A percentile compares a stretch with the other conserved stretches of the same genome.
Conservation (phyloP, 2,797 vertebrate species). For the Gymnothorax javanicus region DNA sequence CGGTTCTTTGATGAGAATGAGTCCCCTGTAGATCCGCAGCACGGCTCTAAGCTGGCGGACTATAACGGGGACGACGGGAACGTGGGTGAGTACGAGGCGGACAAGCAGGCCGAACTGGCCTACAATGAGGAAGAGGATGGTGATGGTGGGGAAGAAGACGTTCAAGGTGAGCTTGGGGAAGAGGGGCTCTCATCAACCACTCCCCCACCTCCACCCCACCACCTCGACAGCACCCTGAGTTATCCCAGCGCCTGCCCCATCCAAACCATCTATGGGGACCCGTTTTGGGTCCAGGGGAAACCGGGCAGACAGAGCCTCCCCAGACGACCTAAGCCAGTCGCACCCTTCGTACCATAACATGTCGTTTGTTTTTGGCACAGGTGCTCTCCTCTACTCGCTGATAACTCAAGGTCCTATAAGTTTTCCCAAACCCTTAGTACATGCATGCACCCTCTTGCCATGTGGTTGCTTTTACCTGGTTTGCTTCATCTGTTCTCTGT, state of each 20-base stretch:
- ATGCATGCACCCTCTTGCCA: slow-evolving; percentile 61
- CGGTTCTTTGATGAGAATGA: slow-evolving; percentile 99
- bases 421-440: slow-evolving; percentile 34
- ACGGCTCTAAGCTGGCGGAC: slow-evolving; percentile 99
- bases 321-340: neutral
- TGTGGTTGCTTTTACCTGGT: slow-evolving; percentile 56
- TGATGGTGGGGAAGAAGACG: slow-evolving; percentile 99
- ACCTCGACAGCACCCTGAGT: slow-evolving; percentile 62
- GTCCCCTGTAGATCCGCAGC: slow-evolving; percentile 98
- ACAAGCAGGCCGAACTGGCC: slow-evolving; percentile 99
- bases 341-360: neutral
- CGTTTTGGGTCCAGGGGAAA: neutral
- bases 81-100: slow-evolving; percentile 99
- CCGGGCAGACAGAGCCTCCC: slow-evolving; percentile 21
- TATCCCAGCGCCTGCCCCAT: slow-evolving; percentile 37
- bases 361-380: neutral
- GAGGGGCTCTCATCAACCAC: slow-evolving; percentile 66
- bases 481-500: slow-evolving; percentile 61
- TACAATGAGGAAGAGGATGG: slow-evolving; percentile 99
- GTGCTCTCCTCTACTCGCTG: slow-evolving; percentile 21
- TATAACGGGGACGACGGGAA: slow-evolving; percentile 99
- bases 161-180: slow-evolving; percentile 97
- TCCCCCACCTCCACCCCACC: slow-evolving; percentile 61
- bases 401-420: slow-evolving; percentile 68
- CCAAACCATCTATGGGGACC: neutral